Base-by-base conservation (phyloP, 2,797 vertebrate genomes). In the Nyctalus aviator region DNA sequence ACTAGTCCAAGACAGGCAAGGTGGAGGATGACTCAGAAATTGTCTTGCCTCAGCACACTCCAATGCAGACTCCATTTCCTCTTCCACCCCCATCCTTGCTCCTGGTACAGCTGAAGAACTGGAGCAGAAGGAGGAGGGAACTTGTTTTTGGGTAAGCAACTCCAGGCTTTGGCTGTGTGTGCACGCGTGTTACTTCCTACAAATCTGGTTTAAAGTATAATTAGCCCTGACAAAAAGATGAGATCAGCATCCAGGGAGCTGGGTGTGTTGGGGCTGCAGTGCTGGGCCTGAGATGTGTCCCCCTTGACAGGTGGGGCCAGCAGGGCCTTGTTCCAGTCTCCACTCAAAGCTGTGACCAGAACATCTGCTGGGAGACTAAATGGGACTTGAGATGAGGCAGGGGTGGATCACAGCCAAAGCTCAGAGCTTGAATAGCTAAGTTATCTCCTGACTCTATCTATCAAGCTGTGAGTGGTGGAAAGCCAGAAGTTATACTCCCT, bases 91-190 rank as follows among this genome's bases (percentile, higher is more conserved):
- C 27, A 21, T 41, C 30, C 53, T 75, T 66, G 53, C 91, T 95
- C 69, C 93, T 77, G 82, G 48, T 59, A 90, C 89, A 48, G 62
- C 94, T 86, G 76, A 93, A 27, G 90, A 97, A 96, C 11, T 96
- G 68, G 95, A 96, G 93, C 94, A 96, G 96, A 96, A 96, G 75
- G 64, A 96, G 87, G 88, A 90, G 87, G 78, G 62, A 94, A 90
- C 88, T 90, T 93, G 69, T 92, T 97, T 96, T 75, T 3, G 59
- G 79, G 68, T 95, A 95, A 94, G 95, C 37, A 82, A 71, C 90
- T 95, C 88, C 93, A 93, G 86, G 82, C 88, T 91, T 88, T 81
- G 69, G 78, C 66, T 93, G 77, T 93, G 91, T 91, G 32, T 92
- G 76, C 83, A 81, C 2, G 13, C 37, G 0, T 93, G 57, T 78